Percentiles rank a stretch among this genome's conserved stretches.
phyloP scores from a whole-genome alignment of 2,797 vertebrate genomes.

The Dendrocincla tyrannina region DNA sequence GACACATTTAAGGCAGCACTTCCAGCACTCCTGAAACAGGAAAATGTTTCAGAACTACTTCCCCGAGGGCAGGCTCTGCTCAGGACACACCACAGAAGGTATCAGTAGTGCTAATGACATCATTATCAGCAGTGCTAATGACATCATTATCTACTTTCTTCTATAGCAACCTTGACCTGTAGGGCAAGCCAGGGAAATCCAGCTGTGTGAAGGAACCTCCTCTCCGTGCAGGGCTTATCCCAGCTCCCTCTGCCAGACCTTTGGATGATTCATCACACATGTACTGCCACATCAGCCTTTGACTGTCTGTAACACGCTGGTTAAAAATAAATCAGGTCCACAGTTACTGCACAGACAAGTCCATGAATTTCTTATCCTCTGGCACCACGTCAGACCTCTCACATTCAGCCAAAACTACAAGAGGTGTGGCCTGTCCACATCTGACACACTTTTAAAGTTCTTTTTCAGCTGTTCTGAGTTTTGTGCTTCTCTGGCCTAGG shows the following conservation, averaged over 20 bases:
- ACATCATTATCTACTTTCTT: background rate
- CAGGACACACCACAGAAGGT: accelerated
- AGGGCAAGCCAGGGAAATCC: background rate
- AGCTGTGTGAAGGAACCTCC: background rate
- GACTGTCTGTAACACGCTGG: background rate
- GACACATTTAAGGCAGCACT: background rate
- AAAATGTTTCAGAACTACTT: background rate
- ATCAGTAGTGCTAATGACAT: background rate
- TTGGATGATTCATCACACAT: background rate
- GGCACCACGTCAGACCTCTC: background rate
- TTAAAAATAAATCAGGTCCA: background rate
- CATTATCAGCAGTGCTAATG: background rate
- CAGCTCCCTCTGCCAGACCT: background rate
- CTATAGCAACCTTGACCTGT: background rate
- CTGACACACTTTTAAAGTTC: background rate
- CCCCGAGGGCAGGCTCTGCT: background rate
- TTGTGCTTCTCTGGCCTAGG: background rate
- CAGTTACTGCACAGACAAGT: background rate
- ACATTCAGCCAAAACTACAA: background rate
- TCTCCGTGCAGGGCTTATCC: background rate
- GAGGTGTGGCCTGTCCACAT: background rate
- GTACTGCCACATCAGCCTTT: background rate
- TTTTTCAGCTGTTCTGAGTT: background rate
- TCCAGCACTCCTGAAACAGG: background rate
- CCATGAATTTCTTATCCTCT: background rate